Evolutionary conservation across 2,113 vertebrate genomes (phyloP).

Genomic region (Dasyurus viverrinus): DNA sequence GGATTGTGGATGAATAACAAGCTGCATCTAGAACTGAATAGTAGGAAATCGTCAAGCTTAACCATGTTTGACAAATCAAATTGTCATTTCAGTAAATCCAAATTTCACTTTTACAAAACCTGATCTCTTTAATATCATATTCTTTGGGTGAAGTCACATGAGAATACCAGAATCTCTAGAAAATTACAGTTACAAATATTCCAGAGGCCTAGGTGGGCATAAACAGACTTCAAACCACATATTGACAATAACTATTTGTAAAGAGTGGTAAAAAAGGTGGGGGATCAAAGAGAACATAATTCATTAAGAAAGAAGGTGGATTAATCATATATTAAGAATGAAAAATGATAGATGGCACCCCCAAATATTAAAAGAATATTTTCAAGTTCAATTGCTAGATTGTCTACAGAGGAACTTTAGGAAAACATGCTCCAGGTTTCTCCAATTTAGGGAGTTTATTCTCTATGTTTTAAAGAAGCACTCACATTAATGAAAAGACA

Average conservation of each 20-base stretch:
- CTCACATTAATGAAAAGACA: background rate
- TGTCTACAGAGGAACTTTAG: background rate
- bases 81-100: background rate
- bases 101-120: background rate
- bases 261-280: background rate
- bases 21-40: background rate
- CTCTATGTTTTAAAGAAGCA: background rate
- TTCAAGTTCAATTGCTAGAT: background rate
- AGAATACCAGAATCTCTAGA: background rate
- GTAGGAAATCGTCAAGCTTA: background rate
- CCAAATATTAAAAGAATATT: background rate
- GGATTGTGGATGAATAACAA: background rate
- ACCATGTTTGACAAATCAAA: background rate
- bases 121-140: background rate
- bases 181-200: background rate
- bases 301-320: background rate
- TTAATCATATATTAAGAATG: background rate
- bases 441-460: background rate
- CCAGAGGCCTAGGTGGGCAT: background rate
- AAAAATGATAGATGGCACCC: background rate
- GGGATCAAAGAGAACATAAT: background rate
- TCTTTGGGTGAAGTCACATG: background rate
- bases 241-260: background rate
- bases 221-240: background rate
- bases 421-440: background rate